phyloP scores from a whole-genome alignment of 2,888 invertebrate genomes.

The Mimachlamys varia region DNA sequence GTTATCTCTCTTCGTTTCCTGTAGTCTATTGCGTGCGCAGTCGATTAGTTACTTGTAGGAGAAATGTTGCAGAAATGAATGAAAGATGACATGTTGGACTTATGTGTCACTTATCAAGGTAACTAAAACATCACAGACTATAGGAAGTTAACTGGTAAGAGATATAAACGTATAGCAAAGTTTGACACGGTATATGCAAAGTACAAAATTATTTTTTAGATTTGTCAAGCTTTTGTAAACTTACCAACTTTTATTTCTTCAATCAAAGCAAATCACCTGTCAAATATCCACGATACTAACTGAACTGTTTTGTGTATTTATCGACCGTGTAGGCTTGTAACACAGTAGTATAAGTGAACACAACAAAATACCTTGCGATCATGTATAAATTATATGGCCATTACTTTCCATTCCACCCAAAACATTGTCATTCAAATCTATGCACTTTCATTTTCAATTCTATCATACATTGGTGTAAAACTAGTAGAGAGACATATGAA shows the following conservation, averaged over 20 bases:
- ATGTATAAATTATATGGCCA: too few relatives aligned
- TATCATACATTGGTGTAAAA: too few relatives aligned
- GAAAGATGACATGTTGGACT: not conserved
- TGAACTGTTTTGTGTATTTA: too few relatives aligned
- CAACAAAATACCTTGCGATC: too few relatives aligned
- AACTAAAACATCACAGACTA: not conserved
- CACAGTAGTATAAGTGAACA: too few relatives aligned
- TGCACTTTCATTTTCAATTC: too few relatives aligned
- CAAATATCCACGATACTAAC: too few relatives aligned
- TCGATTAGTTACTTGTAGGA: not conserved
- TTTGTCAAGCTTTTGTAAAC: not conserved
- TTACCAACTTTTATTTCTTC: not conserved
- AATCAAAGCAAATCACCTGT: too few relatives aligned
- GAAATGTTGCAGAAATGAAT: conserved; percentile 6
- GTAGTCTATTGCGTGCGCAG: not conserved
- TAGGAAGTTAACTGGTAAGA: not conserved
- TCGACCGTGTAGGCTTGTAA: too few relatives aligned
- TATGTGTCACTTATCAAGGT: not conserved
- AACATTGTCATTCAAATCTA: too few relatives aligned
- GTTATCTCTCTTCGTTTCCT: not conserved
- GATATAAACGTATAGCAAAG: not conserved
- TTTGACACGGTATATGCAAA: not conserved
- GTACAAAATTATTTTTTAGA: not conserved
- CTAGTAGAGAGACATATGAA: too few relatives aligned
- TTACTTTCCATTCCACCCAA: too few relatives aligned